Percentiles rank a stretch among this genome's conserved stretches.
Conservation (phyloP, 2,113 vertebrate species). For the Labeo catla region DNA sequence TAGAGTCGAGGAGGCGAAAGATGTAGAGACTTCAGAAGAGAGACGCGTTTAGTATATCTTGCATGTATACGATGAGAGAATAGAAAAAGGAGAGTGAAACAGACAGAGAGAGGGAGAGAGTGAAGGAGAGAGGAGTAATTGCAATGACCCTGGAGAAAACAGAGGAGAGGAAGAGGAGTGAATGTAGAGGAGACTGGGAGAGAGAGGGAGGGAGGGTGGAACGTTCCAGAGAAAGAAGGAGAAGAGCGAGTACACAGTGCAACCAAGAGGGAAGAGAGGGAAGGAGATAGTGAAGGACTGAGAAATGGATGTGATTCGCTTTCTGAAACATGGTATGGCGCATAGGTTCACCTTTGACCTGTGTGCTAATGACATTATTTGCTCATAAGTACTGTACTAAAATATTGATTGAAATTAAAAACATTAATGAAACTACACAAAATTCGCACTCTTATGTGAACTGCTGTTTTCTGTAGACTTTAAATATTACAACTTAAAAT, state of each 20-base stretch:
- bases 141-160: constrained; percentile 56
- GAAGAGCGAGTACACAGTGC: constrained; percentile 56
- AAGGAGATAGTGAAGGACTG: constrained; percentile 29
- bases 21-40: neutral
- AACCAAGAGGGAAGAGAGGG: constrained; percentile 48
- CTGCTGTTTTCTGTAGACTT: neutral
- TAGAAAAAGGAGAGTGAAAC: neutral
- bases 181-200: constrained; percentile 44
- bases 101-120: constrained; percentile 1
- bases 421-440: neutral
- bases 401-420: neutral
- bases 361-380: neutral
- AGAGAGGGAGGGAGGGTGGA: constrained; percentile 50
- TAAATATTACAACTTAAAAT: neutral
- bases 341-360: constrained; percentile 26
- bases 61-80: constrained; percentile 15
- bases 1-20: constrained; percentile 1
- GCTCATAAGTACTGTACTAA: neutral
- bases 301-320: neutral
- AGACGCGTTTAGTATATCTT: neutral
- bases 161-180: constrained; percentile 52
- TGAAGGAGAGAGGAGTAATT: constrained; percentile 50
- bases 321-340: neutral
- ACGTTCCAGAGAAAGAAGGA: constrained; percentile 51
- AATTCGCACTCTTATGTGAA: neutral